Conservation (phyloP, 2,113 vertebrate species). For the Lontra canadensis region DNA sequence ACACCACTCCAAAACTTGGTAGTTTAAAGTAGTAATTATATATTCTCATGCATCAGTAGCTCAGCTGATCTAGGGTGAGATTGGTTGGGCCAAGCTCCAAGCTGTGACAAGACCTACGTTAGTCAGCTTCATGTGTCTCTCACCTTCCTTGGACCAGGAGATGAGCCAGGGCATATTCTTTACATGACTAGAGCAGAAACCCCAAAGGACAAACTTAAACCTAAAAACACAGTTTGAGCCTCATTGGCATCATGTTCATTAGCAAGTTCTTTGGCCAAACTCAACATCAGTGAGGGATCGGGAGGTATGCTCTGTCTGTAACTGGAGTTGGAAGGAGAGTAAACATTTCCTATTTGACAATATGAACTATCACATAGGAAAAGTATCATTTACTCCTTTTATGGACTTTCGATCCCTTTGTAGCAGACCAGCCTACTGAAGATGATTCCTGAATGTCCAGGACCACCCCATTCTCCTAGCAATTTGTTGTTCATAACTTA, state of each 20-base stretch:
- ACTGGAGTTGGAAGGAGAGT: not conserved
- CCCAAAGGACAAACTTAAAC: not conserved
- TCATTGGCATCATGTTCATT: not conserved
- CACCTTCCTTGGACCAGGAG: not conserved
- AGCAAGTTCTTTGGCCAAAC: not conserved
- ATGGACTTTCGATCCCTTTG: not conserved
- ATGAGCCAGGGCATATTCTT: not conserved
- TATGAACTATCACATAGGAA: not conserved
- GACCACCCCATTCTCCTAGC: not conserved
- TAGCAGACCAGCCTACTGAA: not conserved
- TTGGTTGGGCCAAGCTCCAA: not conserved
- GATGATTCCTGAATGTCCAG: not conserved
- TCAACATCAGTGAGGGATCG: not conserved
- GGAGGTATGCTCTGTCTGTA: not conserved
- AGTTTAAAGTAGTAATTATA: not conserved
- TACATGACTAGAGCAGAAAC: not conserved
- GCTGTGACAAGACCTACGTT: not conserved
- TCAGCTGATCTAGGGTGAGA: not conserved
- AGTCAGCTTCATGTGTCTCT: not conserved
- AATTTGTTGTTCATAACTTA: not conserved
- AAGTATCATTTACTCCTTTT: not conserved
- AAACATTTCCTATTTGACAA: conserved; percentile 2
- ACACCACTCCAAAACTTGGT: not conserved
- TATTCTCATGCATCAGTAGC: not conserved
- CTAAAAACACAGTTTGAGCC: not conserved